Evolutionary conservation across 2,113 vertebrate genomes (phyloP), one percentile per base, ranked within the genome.

Genomic region (Oenanthe melanoleuca): DNA sequence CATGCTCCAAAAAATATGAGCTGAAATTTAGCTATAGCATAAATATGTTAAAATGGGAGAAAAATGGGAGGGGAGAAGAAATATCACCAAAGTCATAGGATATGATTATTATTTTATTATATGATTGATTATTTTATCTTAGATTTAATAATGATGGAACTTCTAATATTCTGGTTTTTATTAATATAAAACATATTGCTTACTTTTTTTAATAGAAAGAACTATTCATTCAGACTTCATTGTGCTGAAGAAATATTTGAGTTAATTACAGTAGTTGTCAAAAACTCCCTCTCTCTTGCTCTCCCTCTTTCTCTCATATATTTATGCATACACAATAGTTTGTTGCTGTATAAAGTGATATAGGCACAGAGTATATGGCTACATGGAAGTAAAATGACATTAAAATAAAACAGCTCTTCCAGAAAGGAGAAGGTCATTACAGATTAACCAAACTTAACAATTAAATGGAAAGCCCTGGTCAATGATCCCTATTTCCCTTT

Each of bases 161-260:
- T 24, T 13, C 25, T 50, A 11, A 38, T 67, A 14, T 55, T 78
- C 21, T 17, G 0, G 0, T 38, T 67, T 67, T 69, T 24, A 50
- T 21, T 59, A 33, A 0, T 1, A 18, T 23, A 37, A 72, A 60
- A 7, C 0, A 4, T 60, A 45, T 21, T 61, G 14, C 1, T 56
- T 60, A 5, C 7, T 10, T 16, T 37, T 53, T 60, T 37, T 37
- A 37, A 37, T 37, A 37, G 34, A 37, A 87, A 15, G 21, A 67
- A 31, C 11, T 2, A 5, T 42, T 81, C 7, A 80, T 42, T 6
- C 44, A 81, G 17, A 22, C 5, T 63, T 57, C 25, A 75, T 2
- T 40, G 37, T 29, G 9, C 22, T 56, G 38, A 64, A 77, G 17
- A 73, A 90, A 67, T 5, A 24, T 16, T 61, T 45, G 19, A 78